phyloP scores from a whole-genome alignment of 2,797 vertebrate genomes.

The Phataginus tetradactyla region DNA sequence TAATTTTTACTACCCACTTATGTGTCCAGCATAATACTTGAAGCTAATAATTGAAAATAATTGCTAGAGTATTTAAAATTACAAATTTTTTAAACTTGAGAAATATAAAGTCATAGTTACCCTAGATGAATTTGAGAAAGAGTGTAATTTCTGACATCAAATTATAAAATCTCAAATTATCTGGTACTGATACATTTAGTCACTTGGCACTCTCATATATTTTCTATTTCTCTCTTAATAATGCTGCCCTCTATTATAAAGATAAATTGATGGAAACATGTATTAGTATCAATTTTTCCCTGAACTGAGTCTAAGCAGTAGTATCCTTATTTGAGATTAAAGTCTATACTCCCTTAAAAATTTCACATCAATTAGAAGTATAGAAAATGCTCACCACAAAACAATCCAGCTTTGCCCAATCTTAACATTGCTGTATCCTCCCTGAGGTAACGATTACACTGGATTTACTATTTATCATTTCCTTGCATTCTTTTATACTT shows the following conservation, averaged over 20 bases:
- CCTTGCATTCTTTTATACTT: neutral
- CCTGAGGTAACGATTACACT: neutral
- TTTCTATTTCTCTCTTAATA: neutral
- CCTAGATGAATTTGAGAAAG: neutral
- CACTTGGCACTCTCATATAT: neutral
- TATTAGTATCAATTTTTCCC: neutral
- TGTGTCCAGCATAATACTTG: neutral
- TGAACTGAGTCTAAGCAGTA: neutral
- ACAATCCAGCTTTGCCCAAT: neutral
- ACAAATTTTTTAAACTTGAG: neutral
- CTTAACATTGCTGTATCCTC: neutral
- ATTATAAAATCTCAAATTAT: neutral
- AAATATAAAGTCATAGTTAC: constrained; percentile 8
- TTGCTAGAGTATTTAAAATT: neutral
- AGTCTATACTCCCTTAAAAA: neutral
- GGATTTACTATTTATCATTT: neutral
- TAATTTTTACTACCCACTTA: neutral
- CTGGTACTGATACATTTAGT: neutral
- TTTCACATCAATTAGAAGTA: neutral
- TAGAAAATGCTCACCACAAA: neutral
- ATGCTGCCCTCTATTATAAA: neutral
- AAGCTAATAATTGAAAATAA: neutral
- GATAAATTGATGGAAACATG: neutral
- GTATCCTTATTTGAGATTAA: neutral
- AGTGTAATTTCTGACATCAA: neutral